Conservation (phyloP, 1,140 invertebrate genomes). For the Cherax destructor region DNA sequence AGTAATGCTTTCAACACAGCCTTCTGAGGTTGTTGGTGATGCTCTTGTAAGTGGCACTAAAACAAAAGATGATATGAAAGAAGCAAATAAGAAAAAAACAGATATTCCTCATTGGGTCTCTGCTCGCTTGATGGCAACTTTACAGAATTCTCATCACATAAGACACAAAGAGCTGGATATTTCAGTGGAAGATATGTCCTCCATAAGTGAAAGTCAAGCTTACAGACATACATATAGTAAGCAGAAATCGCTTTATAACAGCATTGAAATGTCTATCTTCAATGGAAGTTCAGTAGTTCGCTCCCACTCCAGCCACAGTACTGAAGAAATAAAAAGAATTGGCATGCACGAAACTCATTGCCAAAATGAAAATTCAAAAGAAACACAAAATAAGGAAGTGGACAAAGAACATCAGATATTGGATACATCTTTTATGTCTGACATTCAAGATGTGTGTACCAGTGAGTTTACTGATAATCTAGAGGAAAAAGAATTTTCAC, state of each 20-base stretch:
- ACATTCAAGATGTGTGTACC: conserved; percentile 16
- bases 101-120: not conserved
- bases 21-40: not conserved
- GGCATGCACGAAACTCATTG: not conserved
- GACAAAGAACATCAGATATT: not conserved
- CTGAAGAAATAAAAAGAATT: not conserved
- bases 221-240: too few species aligned
- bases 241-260: not conserved
- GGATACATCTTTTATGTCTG: conserved; percentile 31
- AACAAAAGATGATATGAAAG: not conserved
- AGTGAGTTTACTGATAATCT: not conserved
- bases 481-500: conserved; percentile 11
- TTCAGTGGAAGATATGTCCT: not conserved
- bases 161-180: too few species aligned
- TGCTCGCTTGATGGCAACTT: not conserved
- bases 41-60: not conserved
- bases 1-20: not conserved
- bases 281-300: too few species aligned
- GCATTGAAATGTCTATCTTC: not conserved
- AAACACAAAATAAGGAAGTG: not conserved
- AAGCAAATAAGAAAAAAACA: not conserved
- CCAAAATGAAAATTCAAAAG: not conserved
- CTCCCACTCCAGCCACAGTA: not conserved
- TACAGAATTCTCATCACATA: not conserved
- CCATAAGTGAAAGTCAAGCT: not conserved